Base-by-base conservation (phyloP, 2,888 invertebrate species). In the Nomada fucata region DNA sequence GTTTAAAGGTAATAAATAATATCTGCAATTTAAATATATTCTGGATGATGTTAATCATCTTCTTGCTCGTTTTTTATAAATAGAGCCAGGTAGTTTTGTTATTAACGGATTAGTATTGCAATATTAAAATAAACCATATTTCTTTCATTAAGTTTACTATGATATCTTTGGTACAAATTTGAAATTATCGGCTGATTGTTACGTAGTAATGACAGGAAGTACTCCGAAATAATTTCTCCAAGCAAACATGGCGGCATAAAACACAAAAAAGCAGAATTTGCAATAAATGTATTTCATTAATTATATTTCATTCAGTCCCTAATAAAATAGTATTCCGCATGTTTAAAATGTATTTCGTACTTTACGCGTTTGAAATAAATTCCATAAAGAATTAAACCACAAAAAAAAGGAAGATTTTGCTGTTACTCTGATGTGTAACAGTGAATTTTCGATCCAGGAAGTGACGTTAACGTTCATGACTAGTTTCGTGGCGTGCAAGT, bases 401-500 rank as follows among this genome's bases (percentile, higher is more conserved):
- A 10, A 52, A 29, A 50, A 29, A 23, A 29, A 52, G n/a, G 44
- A 44, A 36, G 47, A 2, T 26, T 36, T 7, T 36, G 36, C 36
- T 26, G 57, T 18, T 20, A 20, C 50, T 52, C 18, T 23, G 23
- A 11, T 29, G 44, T 50, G 13, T 55, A 72, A 26, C 11, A 57
- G 42, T 50, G 44, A 60, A 65, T 60, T 64, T 72, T 68, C 60
- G 53, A 67, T 76, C n/a, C 20, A 79, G 87, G 87, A 86, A 85
- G 67, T 88, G 87, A 86, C 85, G 82, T 88, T 85, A 55, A 42
- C 60, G 42, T 86, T 88, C 84, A 75, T 75, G 76, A 76, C 79
- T 65, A 42, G 61, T 47, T 86, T 88, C 84, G 76, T 75, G 76
- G 77, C 79, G 68, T 87, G 86, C 83, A 86, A 90, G 88, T 89